These are phyloP conservation scores for Epicampocera succincta DNA, from an alignment of 2,888 invertebrate species.

Conservation along the genomic window DNA sequence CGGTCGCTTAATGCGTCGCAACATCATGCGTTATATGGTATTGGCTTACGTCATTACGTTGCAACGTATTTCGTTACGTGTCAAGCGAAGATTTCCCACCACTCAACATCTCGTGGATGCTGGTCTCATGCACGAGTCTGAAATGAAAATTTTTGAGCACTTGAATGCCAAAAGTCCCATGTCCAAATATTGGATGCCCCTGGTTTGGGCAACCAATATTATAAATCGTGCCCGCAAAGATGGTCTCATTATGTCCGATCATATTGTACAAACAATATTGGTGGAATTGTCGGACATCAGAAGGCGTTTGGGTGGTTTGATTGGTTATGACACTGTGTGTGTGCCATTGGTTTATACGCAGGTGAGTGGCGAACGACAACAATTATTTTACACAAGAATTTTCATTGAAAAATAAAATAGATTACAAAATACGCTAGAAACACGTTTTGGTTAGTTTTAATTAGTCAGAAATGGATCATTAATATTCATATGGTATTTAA, in stretches of 20 bases:
- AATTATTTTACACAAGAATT: too few relatives aligned
- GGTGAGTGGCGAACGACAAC: conserved; percentile 83
- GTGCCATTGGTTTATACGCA: conserved; percentile 96
- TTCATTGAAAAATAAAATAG: too few relatives aligned
- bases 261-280: conserved; percentile 94
- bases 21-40: conserved; percentile 94
- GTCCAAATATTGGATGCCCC: conserved; percentile 96
- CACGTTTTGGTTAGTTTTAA: too few relatives aligned
- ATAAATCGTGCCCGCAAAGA: conserved; percentile 94
- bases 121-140: conserved; percentile 94
- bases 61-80: conserved; percentile 92
- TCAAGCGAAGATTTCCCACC: conserved; percentile 93
- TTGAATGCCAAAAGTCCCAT: conserved; percentile 94
- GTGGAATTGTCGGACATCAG: conserved; percentile 95
- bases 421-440: too few relatives aligned
- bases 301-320: conserved; percentile 90
- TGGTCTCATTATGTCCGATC: conserved; percentile 92
- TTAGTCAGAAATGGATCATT: too few relatives aligned
- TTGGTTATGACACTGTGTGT: conserved; percentile 95
- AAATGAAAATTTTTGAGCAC: conserved; percentile 94
- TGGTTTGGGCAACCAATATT: conserved; percentile 96
- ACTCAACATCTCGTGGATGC: conserved; percentile 95
- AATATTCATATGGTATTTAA: too few relatives aligned
- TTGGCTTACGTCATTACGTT: conserved; percentile 94
- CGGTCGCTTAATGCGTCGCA: conserved; percentile 93